Conservation (phyloP, 1,140 invertebrate genomes). For the Zaprionus camerounensis region DNA sequence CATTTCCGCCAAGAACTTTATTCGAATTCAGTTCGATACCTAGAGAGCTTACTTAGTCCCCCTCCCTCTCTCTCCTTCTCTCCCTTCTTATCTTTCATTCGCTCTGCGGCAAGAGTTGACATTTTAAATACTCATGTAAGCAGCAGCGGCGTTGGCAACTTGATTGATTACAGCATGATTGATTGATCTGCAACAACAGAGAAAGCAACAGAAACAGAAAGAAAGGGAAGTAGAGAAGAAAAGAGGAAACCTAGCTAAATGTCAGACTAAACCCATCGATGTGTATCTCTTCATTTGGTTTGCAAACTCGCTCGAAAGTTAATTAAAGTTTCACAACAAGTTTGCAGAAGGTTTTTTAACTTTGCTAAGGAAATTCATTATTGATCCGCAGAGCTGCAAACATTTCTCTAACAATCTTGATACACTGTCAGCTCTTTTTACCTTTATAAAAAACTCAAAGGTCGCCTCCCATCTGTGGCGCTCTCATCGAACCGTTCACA, state of each 20-base stretch:
- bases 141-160: conserved; percentile 17
- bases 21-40: background rate
- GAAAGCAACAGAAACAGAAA: no score
- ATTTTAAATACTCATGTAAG: conserved; percentile 46
- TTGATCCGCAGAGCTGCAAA: background rate
- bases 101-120: conserved; percentile 33
- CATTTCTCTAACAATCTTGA: background rate
- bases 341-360: background rate
- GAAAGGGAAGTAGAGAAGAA: background rate
- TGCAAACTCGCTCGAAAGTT: background rate
- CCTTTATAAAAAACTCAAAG: background rate
- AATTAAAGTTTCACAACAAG: conserved; percentile 1
- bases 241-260: background rate
- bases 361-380: background rate
- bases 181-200: conserved; percentile 30
- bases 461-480: background rate
- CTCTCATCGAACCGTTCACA: conserved; percentile 13
- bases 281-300: background rate
- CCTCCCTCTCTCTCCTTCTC: no score
- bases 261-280: background rate
- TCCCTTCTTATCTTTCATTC: background rate
- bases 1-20: conserved; percentile 29
- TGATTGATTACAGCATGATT: conserved; percentile 61
- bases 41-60: no score
- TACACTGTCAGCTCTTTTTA: background rate